These are phyloP conservation scores for Galeruca laticollis DNA, from an alignment of 2,888 invertebrate species.

Conservation along the genomic window DNA sequence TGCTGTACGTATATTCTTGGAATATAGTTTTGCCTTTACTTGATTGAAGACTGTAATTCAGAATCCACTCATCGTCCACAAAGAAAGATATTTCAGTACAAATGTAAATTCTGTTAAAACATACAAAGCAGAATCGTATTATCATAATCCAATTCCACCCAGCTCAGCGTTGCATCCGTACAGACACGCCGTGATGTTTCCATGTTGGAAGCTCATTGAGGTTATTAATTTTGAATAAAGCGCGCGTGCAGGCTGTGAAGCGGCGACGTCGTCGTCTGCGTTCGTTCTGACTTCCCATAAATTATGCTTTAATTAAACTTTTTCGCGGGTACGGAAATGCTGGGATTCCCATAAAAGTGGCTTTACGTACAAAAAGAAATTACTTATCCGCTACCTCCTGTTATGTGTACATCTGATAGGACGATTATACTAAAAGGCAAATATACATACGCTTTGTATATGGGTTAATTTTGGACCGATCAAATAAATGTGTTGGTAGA, in stretches of 20 bases:
- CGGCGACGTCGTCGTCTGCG: background rate
- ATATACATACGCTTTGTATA: background rate
- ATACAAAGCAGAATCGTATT: background rate
- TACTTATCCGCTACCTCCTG: background rate
- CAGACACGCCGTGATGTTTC: background rate
- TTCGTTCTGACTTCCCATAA: constrained; percentile 18
- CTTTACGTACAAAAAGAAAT: constrained; percentile 12
- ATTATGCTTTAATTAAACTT: constrained; percentile 31
- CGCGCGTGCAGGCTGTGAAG: constrained; percentile 9
- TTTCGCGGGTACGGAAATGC: constrained; percentile 15
- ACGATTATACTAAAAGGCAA: background rate
- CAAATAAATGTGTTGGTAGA: background rate
- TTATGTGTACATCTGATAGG: background rate
- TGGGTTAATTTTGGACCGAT: background rate
- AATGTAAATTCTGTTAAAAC: too few relatives aligned
- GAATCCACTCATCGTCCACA: too few relatives aligned
- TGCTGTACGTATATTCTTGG: too few relatives aligned
- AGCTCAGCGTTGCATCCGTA: background rate
- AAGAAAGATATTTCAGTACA: too few relatives aligned
- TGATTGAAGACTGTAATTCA: too few relatives aligned
- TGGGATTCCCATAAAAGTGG: constrained; percentile 15
- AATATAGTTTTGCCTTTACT: too few relatives aligned
- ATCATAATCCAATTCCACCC: background rate
- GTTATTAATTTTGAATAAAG: constrained; percentile 31
- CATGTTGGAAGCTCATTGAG: constrained; percentile 7